These are phyloP conservation scores for Trichomycterus rosablanca DNA, from an alignment of 2,113 vertebrate genomes.

Conservation along the genomic window DNA sequence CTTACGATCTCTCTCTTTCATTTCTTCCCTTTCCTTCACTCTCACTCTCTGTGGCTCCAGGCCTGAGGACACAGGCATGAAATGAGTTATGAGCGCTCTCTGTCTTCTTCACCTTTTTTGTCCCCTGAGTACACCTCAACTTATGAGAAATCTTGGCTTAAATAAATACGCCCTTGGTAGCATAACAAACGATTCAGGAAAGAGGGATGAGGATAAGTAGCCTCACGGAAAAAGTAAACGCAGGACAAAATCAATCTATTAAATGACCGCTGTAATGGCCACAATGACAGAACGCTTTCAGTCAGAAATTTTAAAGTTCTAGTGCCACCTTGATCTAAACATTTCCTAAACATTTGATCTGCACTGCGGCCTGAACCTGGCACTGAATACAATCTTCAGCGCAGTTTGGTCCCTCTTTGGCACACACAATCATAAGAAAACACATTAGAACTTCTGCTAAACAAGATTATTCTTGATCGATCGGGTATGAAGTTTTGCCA, in stretches of 20 bases:
- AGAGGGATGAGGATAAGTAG: constrained; percentile 14
- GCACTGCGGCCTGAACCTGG: not conserved
- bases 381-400: constrained; percentile 28
- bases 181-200: constrained; percentile 32
- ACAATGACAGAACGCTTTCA: not conserved
- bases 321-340: constrained; percentile 14
- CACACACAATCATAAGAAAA: constrained; percentile 43
- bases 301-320: constrained; percentile 2
- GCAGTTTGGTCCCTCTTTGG: constrained; percentile 29
- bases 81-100: constrained; percentile 49
- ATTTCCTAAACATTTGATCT: constrained; percentile 22
- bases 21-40: not conserved
- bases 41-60: constrained; percentile 22
- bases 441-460: constrained; percentile 37
- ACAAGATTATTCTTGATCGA: constrained; percentile 44
- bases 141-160: constrained; percentile 47
- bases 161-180: constrained; percentile 51
- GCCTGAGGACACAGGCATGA: constrained; percentile 43
- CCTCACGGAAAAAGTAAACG: constrained; percentile 25
- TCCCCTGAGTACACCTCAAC: constrained; percentile 48
- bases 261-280: constrained; percentile 1
- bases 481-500: constrained; percentile 36
- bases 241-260: constrained; percentile 6
- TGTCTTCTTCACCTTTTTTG: constrained; percentile 30
- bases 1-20: not conserved